A percentile compares a stretch with the other conserved stretches of the same genome.
Evolutionary conservation across 1,140 invertebrate species (phyloP).

Genomic region (Pseudobourletiella spinata): DNA sequence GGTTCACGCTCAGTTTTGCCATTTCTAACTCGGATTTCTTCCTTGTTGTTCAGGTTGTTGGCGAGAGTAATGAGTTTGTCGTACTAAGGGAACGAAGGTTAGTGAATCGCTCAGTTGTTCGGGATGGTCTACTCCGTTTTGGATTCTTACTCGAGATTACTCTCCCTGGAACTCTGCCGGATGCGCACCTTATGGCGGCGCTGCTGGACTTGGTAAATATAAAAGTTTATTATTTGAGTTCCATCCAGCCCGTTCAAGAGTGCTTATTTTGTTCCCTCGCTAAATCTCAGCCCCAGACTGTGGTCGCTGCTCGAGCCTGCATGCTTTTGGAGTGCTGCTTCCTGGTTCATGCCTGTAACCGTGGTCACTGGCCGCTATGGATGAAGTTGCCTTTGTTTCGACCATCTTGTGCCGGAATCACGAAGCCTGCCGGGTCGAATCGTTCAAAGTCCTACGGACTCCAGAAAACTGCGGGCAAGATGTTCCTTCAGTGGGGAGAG

Average conservation of each 20-base stretch:
- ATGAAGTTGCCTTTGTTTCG: slow-evolving; percentile 59
- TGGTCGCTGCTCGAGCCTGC: slow-evolving; percentile 79
- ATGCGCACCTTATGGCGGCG: slow-evolving; percentile 90
- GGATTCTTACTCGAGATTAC: slow-evolving; percentile 88
- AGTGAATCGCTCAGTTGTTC: slow-evolving; percentile 61
- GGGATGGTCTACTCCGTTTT: slow-evolving; percentile 71
- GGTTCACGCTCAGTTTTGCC: background rate
- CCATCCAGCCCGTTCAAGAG: too few species aligned
- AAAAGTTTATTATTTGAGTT: background rate
- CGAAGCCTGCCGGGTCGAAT: slow-evolving; percentile 13
- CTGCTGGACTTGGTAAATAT: slow-evolving; percentile 77
- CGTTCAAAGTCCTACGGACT: slow-evolving; percentile 54
- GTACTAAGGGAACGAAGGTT: slow-evolving; percentile 73
- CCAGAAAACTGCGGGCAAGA: slow-evolving; percentile 83
- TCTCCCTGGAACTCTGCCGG: slow-evolving; percentile 87
- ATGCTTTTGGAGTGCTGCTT: slow-evolving; percentile 89
- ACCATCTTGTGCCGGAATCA: slow-evolving; percentile 53
- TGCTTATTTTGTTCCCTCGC: too few species aligned
- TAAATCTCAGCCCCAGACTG: slow-evolving; percentile 89
- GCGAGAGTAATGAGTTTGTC: slow-evolving; percentile 56
- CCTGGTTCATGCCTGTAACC: slow-evolving; percentile 94
- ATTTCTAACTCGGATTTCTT: background rate
- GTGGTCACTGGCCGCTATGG: slow-evolving; percentile 70
- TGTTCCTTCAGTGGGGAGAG: slow-evolving; percentile 96
- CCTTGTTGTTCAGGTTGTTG: slow-evolving; percentile 19